Evolutionary conservation across 2,113 vertebrate genomes (phyloP).

Genomic region (Caranx melampygus): DNA sequence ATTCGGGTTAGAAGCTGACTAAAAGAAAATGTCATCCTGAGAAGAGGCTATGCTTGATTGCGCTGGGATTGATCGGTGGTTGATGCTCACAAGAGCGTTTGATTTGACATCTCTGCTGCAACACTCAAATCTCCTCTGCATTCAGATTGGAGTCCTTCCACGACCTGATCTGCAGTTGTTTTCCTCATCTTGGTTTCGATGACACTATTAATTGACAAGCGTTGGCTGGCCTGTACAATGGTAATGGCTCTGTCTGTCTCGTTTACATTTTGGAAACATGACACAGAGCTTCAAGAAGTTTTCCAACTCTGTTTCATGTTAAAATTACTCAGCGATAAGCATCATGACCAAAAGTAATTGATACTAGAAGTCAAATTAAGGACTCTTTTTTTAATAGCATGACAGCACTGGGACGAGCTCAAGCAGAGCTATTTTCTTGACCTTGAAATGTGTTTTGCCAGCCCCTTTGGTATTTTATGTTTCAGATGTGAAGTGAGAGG

Average conservation of each 20-base stretch:
- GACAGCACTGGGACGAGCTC: slow-evolving; percentile 5
- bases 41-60: slow-evolving; percentile 77
- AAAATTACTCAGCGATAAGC: slow-evolving; percentile 14
- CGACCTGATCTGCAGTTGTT: slow-evolving; percentile 68
- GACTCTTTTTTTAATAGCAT: background rate
- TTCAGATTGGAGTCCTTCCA: slow-evolving; percentile 71
- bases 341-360: slow-evolving; percentile 1
- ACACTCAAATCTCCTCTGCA: slow-evolving; percentile 71
- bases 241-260: slow-evolving; percentile 22
- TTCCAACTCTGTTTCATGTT: slow-evolving; percentile 1
- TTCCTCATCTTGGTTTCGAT: slow-evolving; percentile 59
- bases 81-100: slow-evolving; percentile 79
- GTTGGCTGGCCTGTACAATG: slow-evolving; percentile 36
- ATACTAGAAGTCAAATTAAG: slow-evolving; percentile 24
- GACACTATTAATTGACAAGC: slow-evolving; percentile 73
- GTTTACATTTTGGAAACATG: slow-evolving; percentile 34
- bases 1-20: slow-evolving; percentile 53
- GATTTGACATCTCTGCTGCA: slow-evolving; percentile 77
- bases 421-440: slow-evolving; percentile 40
- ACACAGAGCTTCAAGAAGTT: slow-evolving; percentile 33
- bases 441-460: slow-evolving; percentile 42
- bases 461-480: slow-evolving; percentile 34
- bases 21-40: slow-evolving; percentile 78
- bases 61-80: slow-evolving; percentile 75
- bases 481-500: slow-evolving; percentile 27